Base-by-base conservation (phyloP, 1,140 invertebrate genomes). In the Diorhabda sublineata region DNA sequence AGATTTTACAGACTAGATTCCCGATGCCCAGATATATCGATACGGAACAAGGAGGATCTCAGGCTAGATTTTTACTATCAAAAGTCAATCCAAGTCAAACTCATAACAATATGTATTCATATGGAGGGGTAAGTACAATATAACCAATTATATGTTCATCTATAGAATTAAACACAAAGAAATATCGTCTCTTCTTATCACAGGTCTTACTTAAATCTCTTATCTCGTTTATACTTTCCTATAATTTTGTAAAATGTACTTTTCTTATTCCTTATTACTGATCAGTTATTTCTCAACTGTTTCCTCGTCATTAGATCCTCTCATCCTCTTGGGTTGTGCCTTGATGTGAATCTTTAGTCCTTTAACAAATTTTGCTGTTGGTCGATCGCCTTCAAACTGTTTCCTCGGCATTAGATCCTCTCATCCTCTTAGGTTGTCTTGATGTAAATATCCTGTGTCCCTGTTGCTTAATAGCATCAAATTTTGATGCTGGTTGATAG, bases 31-130 rank as follows among this genome's bases (percentile, higher is more conserved):
- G 98, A 61, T 99, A 99, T 81, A 99, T 99, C 75, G 96, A 98
- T 78, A 99, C 98, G 0, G 97, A 99, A 82, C 94, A 98, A 77
- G 97, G 96, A 56, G 97, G 97, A 6, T 99, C 97, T 42, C 86
- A 99, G 89, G 97, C 98, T 60, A 89, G 98, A 75, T 99, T 99
- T 84, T 87, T 99, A 66, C 82, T 99, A 26, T 98, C 95, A 3
- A 99, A 99, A 89, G 98, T 99, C 7, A 99, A 99, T 84, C 98
- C 98, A 42, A 99, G 97, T 73, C 93, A 98, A 80, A 99, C 98
- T n/a, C 98, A 99, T 82, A 99, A 99, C 85, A 99, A 98, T 80
- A 95, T 96, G 92, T 98, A 96, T 83, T 91, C 92, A 5, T 97
- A 95, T 81, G 93, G 92, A 79, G 90, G 91, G 81, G 94, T 96